Evolutionary conservation across 92 coral and sea anemone genomes (phyloP).

Genomic region (Heteractis magnifica): DNA sequence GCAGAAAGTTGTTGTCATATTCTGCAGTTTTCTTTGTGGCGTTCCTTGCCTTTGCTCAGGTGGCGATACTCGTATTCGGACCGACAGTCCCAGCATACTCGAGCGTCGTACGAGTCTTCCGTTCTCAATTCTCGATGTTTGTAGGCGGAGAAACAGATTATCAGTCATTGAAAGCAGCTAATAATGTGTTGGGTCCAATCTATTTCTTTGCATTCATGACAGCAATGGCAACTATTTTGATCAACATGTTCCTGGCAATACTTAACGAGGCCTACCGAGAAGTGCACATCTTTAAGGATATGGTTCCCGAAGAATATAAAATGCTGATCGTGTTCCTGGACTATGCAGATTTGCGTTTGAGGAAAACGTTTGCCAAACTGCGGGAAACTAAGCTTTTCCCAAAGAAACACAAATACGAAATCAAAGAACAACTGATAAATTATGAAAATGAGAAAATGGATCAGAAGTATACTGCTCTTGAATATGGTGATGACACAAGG

Average conservation of each 20-base stretch:
- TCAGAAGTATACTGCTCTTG: constrained; percentile 55
- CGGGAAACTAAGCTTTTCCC: constrained; percentile 61
- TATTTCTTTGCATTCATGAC: constrained; percentile 89
- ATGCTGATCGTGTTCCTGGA: constrained; percentile 72
- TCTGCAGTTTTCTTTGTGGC: constrained; percentile 79
- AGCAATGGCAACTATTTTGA: constrained; percentile 73
- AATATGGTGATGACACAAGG: constrained; percentile 21
- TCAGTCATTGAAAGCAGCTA: constrained; percentile 58
- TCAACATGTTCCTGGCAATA: constrained; percentile 93
- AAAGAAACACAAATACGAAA: constrained; percentile 54
- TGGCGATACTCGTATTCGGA: constrained; percentile 83
- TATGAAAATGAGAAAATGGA: constrained; percentile 9
- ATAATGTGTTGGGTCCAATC: constrained; percentile 67
- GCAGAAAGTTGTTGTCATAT: constrained; percentile 61
- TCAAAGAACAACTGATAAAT: constrained; percentile 18
- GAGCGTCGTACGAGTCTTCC: constrained; percentile 69
- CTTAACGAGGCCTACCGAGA: constrained; percentile 84
- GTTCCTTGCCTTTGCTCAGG: constrained; percentile 80
- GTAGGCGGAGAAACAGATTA: constrained; percentile 83
- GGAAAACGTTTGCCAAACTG: constrained; percentile 35
- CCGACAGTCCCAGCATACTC: constrained; percentile 66
- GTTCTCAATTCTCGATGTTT: constrained; percentile 85
- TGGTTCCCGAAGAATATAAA: constrained; percentile 62
- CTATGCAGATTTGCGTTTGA: constrained; percentile 57
- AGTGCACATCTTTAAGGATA: constrained; percentile 54